Base-by-base conservation (phyloP, 37 sponge, comb jelly and placozoan genomes). In the Ianthella basta region DNA sequence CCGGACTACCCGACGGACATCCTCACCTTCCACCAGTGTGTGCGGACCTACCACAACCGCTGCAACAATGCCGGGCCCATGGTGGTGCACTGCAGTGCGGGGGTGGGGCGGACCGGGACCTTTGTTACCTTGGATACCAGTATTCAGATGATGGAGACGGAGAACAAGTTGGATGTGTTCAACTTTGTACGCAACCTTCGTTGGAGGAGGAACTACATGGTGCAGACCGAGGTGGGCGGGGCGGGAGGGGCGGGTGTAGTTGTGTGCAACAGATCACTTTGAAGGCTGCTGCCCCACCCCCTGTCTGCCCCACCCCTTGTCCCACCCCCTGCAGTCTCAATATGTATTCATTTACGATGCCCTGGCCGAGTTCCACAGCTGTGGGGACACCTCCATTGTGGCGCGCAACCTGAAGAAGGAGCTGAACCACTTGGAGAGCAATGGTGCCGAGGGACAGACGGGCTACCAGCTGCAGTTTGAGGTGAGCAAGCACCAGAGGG, bases 61-160 rank as follows among this genome's bases (percentile, higher is more conserved):
- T 44, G 50, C 50, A 65, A 63, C 56, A 90, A 86, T 59, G 74
- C 63, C 20, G 92, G 92, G 24, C 92, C 96, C 24, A 92, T 92
- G 91, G 88, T 95, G 65, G 96, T 95, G 32, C 78, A 75, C 55
- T 79, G 57, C 83, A 96, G 97, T 89, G 97, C 97, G 88, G 97
- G 97, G 35, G 97, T 96, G 24, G 97, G 97, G n/a, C 60, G 97
- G 24, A 96, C 97, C 23, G 97, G 97, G 3, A 93, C 97, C 55
- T 96, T 89, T 87, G 86, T 89, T 56, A 86, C 89, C 39, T 80
- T 96, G 4, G 94, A 93, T 64, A 55, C 77, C 61, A 80, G 82
- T 60, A 68, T 96, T 81, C 50, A 89, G 65, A 82, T 84, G 81
- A 89, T 96, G 33, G 84, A 89, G 56, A 81, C 60, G 8, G 97